A percentile compares a stretch with the other conserved stretches of the same genome.
phyloP scores from a whole-genome alignment of 2,113 vertebrate species.

The Oreochromis tanganicae region DNA sequence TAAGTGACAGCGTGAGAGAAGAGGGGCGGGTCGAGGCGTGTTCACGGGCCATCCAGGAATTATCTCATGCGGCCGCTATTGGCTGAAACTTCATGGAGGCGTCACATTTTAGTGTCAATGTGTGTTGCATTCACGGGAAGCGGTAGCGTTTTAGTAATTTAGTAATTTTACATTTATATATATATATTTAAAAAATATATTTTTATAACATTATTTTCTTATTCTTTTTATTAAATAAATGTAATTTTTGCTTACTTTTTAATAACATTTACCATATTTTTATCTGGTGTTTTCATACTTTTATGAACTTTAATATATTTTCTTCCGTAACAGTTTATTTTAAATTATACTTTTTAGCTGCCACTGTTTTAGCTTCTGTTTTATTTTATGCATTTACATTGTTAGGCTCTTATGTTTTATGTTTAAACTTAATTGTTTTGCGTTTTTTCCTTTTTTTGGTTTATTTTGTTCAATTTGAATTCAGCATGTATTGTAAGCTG shows the following conservation, averaged over 20 bases:
- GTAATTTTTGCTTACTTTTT: not conserved
- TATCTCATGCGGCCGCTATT: slow-evolving; percentile 7
- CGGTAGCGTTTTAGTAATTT: not conserved
- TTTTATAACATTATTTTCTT: not conserved
- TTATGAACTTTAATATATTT: not conserved
- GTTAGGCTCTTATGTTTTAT: not conserved
- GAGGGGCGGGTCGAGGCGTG: not conserved
- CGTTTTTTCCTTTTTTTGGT: fast-evolving
- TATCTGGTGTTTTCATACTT: not conserved
- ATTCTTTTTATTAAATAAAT: not conserved
- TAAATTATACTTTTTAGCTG: not conserved
- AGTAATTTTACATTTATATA: fast-evolving
- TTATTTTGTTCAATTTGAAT: not conserved
- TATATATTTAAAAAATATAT: too few species aligned
- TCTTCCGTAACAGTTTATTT: not conserved
- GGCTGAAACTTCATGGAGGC: not conserved
- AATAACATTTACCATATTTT: not conserved
- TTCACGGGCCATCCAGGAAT: not conserved
- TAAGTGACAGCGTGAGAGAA: slow-evolving; percentile 61
- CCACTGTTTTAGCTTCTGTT: not conserved
- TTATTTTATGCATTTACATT: not conserved
- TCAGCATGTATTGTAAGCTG: not conserved
- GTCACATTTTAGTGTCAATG: not conserved
- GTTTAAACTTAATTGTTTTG: not conserved
- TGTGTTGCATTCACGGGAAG: not conserved